phyloP scores from a whole-genome alignment of 2,113 vertebrate species.

The Hydrochoerus hydrochaeris region DNA sequence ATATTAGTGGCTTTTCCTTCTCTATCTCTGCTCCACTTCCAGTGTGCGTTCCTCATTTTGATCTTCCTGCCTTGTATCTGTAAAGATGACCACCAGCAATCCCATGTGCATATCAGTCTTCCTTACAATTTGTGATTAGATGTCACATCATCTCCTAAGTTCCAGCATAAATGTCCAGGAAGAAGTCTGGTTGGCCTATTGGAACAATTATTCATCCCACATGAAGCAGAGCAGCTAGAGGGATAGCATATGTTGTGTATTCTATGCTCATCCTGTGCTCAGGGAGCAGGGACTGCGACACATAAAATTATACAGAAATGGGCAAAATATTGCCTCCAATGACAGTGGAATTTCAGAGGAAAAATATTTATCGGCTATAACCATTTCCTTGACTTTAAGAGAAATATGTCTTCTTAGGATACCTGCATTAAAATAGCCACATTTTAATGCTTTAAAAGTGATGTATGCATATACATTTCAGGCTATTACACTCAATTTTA shows the following conservation, averaged over 20 bases:
- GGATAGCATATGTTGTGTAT: background rate
- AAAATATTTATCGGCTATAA: background rate
- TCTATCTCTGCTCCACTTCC: background rate
- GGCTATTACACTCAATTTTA: background rate
- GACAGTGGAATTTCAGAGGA: background rate
- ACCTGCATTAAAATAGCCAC: background rate
- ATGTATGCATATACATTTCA: background rate
- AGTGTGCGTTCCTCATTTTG: background rate
- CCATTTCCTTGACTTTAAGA: background rate
- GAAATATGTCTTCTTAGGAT: background rate
- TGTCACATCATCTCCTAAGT: background rate
- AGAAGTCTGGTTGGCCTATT: background rate
- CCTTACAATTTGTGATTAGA: background rate
- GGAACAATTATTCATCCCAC: background rate
- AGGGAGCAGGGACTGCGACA: background rate
- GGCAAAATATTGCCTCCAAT: background rate
- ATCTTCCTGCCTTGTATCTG: background rate
- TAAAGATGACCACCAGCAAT: background rate
- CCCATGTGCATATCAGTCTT: background rate
- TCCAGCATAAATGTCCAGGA: background rate
- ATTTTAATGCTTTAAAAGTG: background rate
- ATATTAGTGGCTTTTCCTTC: background rate
- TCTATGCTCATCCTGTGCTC: background rate
- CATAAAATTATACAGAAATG: background rate
- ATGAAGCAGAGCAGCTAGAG: background rate